Evolutionary conservation across 2,113 vertebrate species (phyloP).

Genomic region (Entosphenus tridentatus): DNA sequence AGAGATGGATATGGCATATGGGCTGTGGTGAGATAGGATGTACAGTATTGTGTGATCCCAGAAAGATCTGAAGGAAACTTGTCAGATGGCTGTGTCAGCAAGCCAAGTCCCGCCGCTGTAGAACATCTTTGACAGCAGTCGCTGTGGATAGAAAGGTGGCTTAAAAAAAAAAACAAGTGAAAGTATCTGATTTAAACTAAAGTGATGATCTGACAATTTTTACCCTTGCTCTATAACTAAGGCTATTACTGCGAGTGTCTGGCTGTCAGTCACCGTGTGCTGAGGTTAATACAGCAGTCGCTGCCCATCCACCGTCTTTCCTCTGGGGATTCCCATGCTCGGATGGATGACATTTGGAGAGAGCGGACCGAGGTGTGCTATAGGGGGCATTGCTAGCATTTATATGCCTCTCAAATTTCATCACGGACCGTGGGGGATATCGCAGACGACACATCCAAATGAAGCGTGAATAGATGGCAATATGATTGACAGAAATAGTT

Average conservation of each 20-base stretch:
- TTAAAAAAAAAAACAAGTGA: background rate
- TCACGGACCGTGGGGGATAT: conserved; percentile 86
- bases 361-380: background rate
- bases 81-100: conserved; percentile 6
- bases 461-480: conserved; percentile 97
- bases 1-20: conserved; percentile 1
- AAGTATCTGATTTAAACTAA: conserved; percentile 4
- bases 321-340: background rate
- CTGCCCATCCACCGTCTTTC: background rate
- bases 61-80: conserved; percentile 2
- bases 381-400: conserved; percentile 26
- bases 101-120: background rate
- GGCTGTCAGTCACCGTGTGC: conserved; percentile 4
- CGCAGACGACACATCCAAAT: conserved; percentile 98
- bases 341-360: background rate
- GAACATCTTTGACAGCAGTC: background rate
- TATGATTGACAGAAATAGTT: conserved; percentile 77
- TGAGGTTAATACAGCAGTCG: conserved; percentile 5
- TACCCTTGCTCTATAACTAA: conserved; percentile 3
- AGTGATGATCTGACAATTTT: conserved; percentile 6
- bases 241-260: conserved; percentile 5
- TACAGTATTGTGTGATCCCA: conserved; percentile 2
- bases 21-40: background rate
- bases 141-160: background rate
- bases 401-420: conserved; percentile 48